A percentile compares a stretch with the other conserved stretches of the same genome.
phyloP scores from a whole-genome alignment of 2,113 vertebrate genomes.

The Thomomys bottae region DNA sequence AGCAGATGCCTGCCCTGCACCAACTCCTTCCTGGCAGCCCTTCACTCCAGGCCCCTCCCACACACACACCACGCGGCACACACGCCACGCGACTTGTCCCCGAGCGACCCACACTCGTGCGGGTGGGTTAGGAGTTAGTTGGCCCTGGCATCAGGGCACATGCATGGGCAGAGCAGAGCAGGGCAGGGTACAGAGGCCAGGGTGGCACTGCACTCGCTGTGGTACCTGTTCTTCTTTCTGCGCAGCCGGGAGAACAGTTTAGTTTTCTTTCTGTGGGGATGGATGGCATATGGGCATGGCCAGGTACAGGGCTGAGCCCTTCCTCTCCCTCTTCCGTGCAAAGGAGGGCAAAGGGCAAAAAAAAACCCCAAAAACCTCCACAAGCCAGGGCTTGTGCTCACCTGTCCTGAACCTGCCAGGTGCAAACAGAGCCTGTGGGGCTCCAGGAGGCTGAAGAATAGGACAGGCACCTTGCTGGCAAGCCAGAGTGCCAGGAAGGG shows the following conservation, averaged over 20 bases:
- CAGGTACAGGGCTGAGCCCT: neutral
- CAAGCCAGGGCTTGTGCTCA: neutral
- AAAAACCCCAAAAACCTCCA: too few species aligned
- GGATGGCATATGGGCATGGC: slow-evolving; percentile 73
- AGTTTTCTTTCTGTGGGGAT: slow-evolving; percentile 89
- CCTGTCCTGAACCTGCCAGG: too few species aligned
- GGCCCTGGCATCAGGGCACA: neutral
- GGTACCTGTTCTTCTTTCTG: slow-evolving; percentile 90
- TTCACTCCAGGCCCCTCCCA: neutral
- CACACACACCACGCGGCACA: too few species aligned
- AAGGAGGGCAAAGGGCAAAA: neutral
- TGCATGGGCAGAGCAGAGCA: neutral
- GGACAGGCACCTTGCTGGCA: neutral
- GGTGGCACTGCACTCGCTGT: slow-evolving; percentile 74
- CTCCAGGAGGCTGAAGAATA: rapidly evolving
- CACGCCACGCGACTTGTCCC: neutral
- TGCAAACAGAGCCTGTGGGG: neutral
- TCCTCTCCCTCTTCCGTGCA: neutral
- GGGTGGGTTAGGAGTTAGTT: slow-evolving; percentile 70
- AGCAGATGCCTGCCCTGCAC: neutral
- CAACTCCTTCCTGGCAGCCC: neutral
- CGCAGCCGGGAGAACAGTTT: slow-evolving; percentile 90
- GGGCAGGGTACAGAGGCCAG: slow-evolving; percentile 14
- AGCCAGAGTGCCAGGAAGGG: neutral
- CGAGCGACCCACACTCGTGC: neutral